These are phyloP conservation scores for Phoeniculus purpureus DNA, from an alignment of 2,797 vertebrate species.

Conservation along the genomic window DNA sequence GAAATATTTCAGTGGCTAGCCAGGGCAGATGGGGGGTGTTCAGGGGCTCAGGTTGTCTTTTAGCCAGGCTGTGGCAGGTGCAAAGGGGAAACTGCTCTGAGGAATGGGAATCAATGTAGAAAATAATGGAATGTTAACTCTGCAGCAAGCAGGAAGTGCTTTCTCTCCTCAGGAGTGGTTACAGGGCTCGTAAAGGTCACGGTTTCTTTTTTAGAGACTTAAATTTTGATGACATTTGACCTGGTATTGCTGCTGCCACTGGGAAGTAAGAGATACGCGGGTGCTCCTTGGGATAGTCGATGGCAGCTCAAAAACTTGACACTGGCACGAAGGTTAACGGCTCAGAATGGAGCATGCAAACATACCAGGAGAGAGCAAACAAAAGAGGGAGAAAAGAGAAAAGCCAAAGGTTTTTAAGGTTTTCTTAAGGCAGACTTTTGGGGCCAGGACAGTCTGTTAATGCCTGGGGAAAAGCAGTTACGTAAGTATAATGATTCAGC, in stretches of 20 bases:
- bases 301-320: background rate
- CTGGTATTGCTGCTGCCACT: background rate
- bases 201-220: background rate
- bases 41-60: background rate
- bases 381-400: background rate
- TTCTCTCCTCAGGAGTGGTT: background rate
- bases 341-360: background rate
- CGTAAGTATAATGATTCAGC: background rate
- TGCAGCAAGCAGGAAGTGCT: fast-evolving
- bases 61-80: background rate
- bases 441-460: fast-evolving
- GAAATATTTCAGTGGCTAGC: background rate
- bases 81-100: background rate
- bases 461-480: background rate
- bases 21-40: background rate
- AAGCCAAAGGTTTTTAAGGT: background rate
- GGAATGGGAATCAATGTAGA: background rate
- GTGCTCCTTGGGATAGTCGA: background rate
- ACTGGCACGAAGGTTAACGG: fast-evolving
- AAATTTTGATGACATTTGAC: background rate
- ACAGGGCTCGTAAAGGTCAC: background rate
- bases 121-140: background rate
- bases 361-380: background rate
- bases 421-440: background rate
- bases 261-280: background rate